Base-by-base conservation (phyloP, 2,888 invertebrate species). In the Calephelis perditalis region DNA sequence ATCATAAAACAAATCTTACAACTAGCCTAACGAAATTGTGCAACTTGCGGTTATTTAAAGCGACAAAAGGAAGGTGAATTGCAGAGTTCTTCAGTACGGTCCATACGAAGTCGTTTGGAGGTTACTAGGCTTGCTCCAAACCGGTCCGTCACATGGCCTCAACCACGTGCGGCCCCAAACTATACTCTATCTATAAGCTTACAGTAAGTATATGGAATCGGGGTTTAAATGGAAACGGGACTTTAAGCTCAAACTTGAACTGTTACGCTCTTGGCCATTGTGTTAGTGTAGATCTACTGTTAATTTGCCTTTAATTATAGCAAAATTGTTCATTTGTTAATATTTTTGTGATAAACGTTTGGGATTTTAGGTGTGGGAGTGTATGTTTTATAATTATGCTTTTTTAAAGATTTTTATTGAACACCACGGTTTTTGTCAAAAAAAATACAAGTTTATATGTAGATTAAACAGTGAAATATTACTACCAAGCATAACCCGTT, bases 101-200 rank as follows among this genome's bases (percentile, higher is more conserved):
- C 26, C 52, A 76, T 77, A 79, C 78, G 75, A 76, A 82, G 85
- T 83, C 85, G 82, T 86, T 88, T 89, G 78, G 89, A 90, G 90
- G 90, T 90, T 90, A 90, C 82, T 90, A 84, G 89, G 90, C 86
- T 81, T 75, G 78, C 69, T 70, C 72, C 67, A 70, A 79, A 90
- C 90, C 89, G 89, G 90, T 90, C 89, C 83, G 78, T 86, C 89
- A 89, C 88, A 90, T 90, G 90, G 86, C 67, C 68, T 67, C 67
- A 68, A 76, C 86, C 89, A 90, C 90, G 90, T 90, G 90, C 86
- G 84, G 81, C 86, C 84, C 81, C 80, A 81, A 52, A 52, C 52
- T 52, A 26, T 10, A 35, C 52, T 52, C 52, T 52, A 52, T 9
- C 35, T 52, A 35, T 26, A 52, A 52, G 11, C 52, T 11, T 26